A percentile compares a stretch with the other conserved stretches of the same genome.
These are phyloP conservation scores for Neoitamus cyanurus DNA, from an alignment of 2,888 invertebrate species.

Conservation along the genomic window DNA sequence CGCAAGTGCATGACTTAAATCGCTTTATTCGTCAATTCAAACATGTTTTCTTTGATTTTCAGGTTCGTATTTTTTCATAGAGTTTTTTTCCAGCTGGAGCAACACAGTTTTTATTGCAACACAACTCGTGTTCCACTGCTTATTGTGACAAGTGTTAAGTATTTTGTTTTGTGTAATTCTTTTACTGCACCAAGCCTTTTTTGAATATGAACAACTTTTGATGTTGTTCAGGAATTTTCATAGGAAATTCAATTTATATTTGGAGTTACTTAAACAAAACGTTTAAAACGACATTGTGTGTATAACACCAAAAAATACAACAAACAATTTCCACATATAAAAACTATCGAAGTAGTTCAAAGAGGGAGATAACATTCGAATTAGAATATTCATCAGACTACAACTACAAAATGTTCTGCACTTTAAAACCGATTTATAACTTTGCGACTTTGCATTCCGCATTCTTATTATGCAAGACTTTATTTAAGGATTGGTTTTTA, in stretches of 20 bases:
- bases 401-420: too few relatives aligned
- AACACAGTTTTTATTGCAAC: neutral
- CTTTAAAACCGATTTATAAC: too few relatives aligned
- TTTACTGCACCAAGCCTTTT: neutral
- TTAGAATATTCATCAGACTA: too few relatives aligned
- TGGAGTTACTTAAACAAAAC: neutral
- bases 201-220: neutral
- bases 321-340: neutral
- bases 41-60: neutral
- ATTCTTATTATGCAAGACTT: too few relatives aligned
- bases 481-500: too few relatives aligned
- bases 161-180: neutral
- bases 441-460: too few relatives aligned
- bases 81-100: neutral
- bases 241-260: neutral
- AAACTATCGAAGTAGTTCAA: neutral
- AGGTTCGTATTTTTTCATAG: neutral
- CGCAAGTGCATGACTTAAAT: conserved; percentile 40
- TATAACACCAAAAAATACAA: neutral
- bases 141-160: neutral
- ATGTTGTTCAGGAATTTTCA: neutral
- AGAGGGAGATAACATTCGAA: too few relatives aligned
- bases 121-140: neutral
- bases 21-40: neutral
- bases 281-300: neutral